Evolutionary conservation across 2,888 invertebrate genomes (phyloP), one percentile per base, ranked within the genome.

Genomic region (Chaitophorus viminalis): DNA sequence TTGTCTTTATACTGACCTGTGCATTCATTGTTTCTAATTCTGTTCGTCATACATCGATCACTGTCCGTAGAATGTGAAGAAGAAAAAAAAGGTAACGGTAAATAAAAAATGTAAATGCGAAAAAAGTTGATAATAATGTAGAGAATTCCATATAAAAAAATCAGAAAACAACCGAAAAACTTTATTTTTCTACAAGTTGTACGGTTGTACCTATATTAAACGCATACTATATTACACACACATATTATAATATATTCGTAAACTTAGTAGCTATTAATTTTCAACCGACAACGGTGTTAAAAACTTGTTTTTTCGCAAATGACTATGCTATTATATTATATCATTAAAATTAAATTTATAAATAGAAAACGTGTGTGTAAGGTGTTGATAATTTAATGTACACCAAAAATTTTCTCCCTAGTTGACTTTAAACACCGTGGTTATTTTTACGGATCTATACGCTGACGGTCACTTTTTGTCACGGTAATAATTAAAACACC

Each of bases 1-100:
- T 75, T 84, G 25, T 83, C 29, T 60, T 36, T 83, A 82, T 65
- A 75, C 36, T 75, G 74, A 83, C 54, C 82, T 54, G 54, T 36
- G 72, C n/a, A n/a, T 82, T 76, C 83, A 75, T 84, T 84, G 75
- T 84, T 76, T 84, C 65, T 65, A 84, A 84, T 84, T 84, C 65
- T 65, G 75, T 84, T 65, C 75, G 83, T 84, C 83, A 75, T 75
- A 76, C 75, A 84, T 84, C 65, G 83, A 84, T 84, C 83, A 76
- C 65, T 76, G 29, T 75, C 65, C 65, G 31, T 65, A 82, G 3
- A 84, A 65, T 60, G 75, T 60, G 29, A 84, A 83, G 75, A 39
- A 82, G 25, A 78, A 46, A 76, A 60, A 18, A 74, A 70, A 52
- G 17, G 21, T 83, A 83, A 83, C 83, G 74, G 83, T n/a, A 75